Evolutionary conservation across 1,140 invertebrate species (phyloP).

Genomic region (Camponotus floridanus): DNA sequence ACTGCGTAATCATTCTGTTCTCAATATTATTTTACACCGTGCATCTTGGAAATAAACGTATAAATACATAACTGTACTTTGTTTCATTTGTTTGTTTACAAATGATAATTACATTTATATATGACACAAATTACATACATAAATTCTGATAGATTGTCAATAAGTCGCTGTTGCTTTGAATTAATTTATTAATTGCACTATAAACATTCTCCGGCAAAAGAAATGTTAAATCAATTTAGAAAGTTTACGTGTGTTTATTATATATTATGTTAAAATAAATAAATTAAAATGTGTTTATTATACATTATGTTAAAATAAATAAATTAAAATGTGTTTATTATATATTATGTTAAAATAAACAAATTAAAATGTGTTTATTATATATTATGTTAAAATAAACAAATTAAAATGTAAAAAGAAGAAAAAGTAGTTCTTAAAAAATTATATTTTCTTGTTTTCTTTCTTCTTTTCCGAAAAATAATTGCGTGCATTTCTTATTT

Average conservation of each 20-base stretch:
- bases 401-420: background rate
- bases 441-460: background rate
- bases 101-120: background rate
- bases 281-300: no score
- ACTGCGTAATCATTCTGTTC: background rate
- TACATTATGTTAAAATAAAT: no score
- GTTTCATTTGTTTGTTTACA: background rate
- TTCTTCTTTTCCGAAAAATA: background rate
- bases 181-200: constrained; percentile 1
- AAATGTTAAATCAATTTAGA: background rate
- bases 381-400: background rate
- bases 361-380: background rate
- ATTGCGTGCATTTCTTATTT: background rate
- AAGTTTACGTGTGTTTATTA: no score
- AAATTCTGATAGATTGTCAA: background rate
- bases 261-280: no score
- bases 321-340: no score
- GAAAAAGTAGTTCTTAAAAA: background rate
- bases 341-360: background rate
- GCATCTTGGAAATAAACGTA: background rate
- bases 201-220: background rate
- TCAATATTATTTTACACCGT: background rate
- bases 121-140: background rate
- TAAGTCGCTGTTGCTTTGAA: background rate
- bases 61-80: background rate